These are phyloP conservation scores for Choristoneura rosaceana DNA, from an alignment of 2,888 invertebrate species.

Conservation along the genomic window DNA sequence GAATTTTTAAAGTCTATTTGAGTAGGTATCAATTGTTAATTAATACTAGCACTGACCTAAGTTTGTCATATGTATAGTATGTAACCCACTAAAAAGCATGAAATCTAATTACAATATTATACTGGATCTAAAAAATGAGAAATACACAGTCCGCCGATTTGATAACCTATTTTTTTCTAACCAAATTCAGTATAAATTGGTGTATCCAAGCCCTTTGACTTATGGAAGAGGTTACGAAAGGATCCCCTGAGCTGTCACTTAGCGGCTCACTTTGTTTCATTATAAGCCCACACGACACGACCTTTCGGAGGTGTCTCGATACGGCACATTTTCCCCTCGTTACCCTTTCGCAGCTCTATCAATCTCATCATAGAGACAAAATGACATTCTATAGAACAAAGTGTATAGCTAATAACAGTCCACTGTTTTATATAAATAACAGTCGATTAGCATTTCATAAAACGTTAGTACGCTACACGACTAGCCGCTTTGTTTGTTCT, in stretches of 20 bases:
- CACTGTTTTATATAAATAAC: neutral
- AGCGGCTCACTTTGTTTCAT: slow-evolving; percentile 41
- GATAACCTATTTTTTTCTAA: neutral
- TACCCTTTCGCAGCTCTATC: slow-evolving; percentile 36
- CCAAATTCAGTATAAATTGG: slow-evolving; percentile 7
- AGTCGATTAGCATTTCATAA: slow-evolving; percentile 1
- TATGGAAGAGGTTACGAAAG: slow-evolving; percentile 26
- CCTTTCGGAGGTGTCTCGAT: slow-evolving; percentile 34
- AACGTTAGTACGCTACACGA: neutral
- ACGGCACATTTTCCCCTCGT: slow-evolving; percentile 34
- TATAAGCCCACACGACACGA: slow-evolving; percentile 33
- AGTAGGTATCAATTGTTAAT: too few relatives aligned
- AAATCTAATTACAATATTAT: too few relatives aligned
- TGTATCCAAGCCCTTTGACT: slow-evolving; percentile 18
- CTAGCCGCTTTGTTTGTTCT: neutral
- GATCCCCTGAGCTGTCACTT: slow-evolving; percentile 40
- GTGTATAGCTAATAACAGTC: slow-evolving; percentile 10
- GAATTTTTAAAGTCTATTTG: too few relatives aligned
- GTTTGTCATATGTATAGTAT: too few relatives aligned
- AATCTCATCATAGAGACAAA: slow-evolving; percentile 27
- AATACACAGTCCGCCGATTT: neutral
- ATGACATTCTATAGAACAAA: slow-evolving; percentile 14
- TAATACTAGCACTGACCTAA: too few relatives aligned
- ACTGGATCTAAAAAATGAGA: too few relatives aligned
- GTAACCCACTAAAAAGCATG: too few relatives aligned